These are phyloP conservation scores for Papilio gigon DNA, from an alignment of 2,888 invertebrate genomes.

Conservation along the genomic window DNA sequence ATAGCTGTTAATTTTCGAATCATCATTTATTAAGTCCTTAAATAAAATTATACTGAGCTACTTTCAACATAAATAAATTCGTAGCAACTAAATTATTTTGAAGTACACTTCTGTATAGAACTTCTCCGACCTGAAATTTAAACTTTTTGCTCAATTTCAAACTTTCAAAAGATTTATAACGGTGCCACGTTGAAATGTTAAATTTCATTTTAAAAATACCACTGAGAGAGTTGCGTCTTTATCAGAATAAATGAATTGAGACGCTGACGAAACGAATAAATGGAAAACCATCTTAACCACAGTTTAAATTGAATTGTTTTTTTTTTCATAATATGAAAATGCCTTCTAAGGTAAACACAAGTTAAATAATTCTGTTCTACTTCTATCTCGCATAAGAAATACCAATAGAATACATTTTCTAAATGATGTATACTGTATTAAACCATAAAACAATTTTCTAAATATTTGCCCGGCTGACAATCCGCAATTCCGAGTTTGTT, in stretches of 20 bases:
- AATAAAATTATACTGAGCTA: conserved; percentile 1
- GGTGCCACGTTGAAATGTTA: conserved; percentile 33
- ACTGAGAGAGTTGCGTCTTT: not conserved
- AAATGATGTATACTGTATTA: no score
- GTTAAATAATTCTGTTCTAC: no score
- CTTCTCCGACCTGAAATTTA: conserved; percentile 24
- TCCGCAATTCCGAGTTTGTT: no score
- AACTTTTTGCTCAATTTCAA: conserved; percentile 30
- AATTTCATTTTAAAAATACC: conserved; percentile 29
- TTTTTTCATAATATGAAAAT: not conserved
- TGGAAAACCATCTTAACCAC: not conserved
- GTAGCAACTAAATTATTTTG: conserved; percentile 28
- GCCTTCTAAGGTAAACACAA: not conserved
- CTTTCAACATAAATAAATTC: conserved; percentile 17
- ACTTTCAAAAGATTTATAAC: conserved; percentile 33
- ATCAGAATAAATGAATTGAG: conserved; percentile 3
- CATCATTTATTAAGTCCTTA: not conserved
- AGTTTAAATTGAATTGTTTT: not conserved
- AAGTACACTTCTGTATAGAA: conserved; percentile 31
- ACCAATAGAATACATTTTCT: no score
- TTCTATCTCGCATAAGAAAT: no score
- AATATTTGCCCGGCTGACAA: no score
- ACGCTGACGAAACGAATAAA: not conserved
- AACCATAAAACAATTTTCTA: no score
- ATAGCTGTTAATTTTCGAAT: not conserved